Evolutionary conservation across 35 echinoderm and acorn worm species (phyloP), one percentile per base, ranked within the genome.

Genomic region (Lytechinus variegatus): DNA sequence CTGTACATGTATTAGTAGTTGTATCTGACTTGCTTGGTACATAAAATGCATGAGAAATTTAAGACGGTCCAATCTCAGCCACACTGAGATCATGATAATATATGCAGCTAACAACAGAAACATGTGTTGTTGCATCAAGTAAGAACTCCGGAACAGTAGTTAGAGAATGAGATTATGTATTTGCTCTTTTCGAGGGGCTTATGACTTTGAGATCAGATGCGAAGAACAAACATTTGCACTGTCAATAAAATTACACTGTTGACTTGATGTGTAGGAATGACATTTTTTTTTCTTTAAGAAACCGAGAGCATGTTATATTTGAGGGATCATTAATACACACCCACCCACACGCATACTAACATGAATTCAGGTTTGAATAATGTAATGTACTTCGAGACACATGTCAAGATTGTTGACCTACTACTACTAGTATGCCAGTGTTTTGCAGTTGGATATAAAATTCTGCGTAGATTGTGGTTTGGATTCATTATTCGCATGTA

Each of bases 131-230:
- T 16, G 66, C 16, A 79, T 16, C 14, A 16, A 19, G 16, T 79
- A 24, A 58, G 56, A 11, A 90, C 88, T 54, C 0, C 33, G 88
- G 88, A 11, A 29, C 14, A 52, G 88, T 54, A 87, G 86, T 90
- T n/a, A 90, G 52, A 79, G 66, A 79, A 27, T 79, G 66, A 44
- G 66, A 24, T 24, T 24, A 24, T 54, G 11, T 93, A 57, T 93
- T 93, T 93, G 92, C 92, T 55, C 53, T 55, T 3, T 93, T 93
- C 55, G 92, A 93, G 92, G 92, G 92, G 53, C 54, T 93, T 90
- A 90, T 93, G 92, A 93, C 92, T 93, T 93, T 93, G 88, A 55
- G 92, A 93, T 93, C 52, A 93, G 92, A 93, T 93, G 53, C 53
- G 54, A 93, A 93, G 55, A 57, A 57, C 92, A 93, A 93, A 93